These are phyloP conservation scores for Odontomachus brunneus DNA, from an alignment of 1,140 invertebrate species.

Conservation along the genomic window DNA sequence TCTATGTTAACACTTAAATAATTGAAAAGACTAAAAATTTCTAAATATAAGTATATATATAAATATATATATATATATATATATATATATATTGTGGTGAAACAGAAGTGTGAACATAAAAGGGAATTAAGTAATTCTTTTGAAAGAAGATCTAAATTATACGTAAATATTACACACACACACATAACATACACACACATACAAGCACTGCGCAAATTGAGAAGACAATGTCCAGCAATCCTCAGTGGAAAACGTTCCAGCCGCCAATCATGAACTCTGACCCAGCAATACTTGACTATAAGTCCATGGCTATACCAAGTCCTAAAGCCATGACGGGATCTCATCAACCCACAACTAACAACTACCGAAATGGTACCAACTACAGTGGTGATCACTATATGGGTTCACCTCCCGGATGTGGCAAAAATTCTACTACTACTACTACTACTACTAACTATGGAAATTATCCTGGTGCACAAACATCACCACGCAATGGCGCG, in stretches of 20 bases:
- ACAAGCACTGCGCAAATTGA: slow-evolving; percentile 73
- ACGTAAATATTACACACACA: slow-evolving; percentile 71
- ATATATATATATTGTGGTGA: slow-evolving; percentile 74
- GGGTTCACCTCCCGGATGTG: slow-evolving; percentile 79
- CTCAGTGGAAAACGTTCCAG: slow-evolving; percentile 97
- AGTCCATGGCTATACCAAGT: slow-evolving; percentile 87
- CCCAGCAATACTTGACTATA: slow-evolving; percentile 90
- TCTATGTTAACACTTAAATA: slow-evolving; percentile 86
- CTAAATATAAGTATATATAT: slow-evolving; percentile 83
- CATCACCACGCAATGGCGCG: slow-evolving; percentile 83
- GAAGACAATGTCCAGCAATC: slow-evolving; percentile 91
- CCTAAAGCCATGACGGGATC: slow-evolving; percentile 79
- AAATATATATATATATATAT: slow-evolving; percentile 71
- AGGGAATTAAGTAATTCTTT: slow-evolving; percentile 75
- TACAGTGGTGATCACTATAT: slow-evolving; percentile 84
- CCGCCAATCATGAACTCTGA: slow-evolving; percentile 92
- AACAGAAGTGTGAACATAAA: slow-evolving; percentile 74
- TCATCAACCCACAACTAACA: slow-evolving; percentile 79
- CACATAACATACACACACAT: slow-evolving; percentile 60
- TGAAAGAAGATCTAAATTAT: slow-evolving; percentile 69
- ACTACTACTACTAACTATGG: slow-evolving; percentile 70
- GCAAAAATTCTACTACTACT: slow-evolving; percentile 78
- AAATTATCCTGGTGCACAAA: slow-evolving; percentile 76
- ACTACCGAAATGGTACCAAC: slow-evolving; percentile 84
- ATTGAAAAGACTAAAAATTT: slow-evolving; percentile 85